Evolutionary conservation across 2,797 vertebrate species (phyloP), one percentile per base, ranked within the genome.

Genomic region (Apogon hyalosoma): DNA sequence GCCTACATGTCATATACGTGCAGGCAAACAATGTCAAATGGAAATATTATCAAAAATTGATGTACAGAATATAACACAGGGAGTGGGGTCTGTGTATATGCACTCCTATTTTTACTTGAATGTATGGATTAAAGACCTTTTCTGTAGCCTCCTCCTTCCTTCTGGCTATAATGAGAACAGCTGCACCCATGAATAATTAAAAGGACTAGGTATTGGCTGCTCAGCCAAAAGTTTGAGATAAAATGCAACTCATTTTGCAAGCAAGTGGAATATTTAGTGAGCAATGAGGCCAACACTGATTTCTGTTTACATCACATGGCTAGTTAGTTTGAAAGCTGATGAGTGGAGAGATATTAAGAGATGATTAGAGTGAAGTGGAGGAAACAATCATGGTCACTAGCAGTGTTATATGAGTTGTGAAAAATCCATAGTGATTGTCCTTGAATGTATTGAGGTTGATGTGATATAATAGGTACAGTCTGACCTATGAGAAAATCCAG

Each of bases 141-240:
- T 71, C 33, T 36, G 40, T 66, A 64, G 53, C 58, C 66, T 83
- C 47, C 56, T 72, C 40, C 42, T 60, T 28, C 50, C 66, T 51
- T 73, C 68, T 65, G 52, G 73, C 69, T 80, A 83, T 75, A 53
- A 63, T 40, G 51, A 47, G 70, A 88, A 84, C 84, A 89, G 87
- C 86, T 90, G 89, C 81, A 79, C 74, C 80, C 82, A 88, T 89
- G 71, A 86, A 88, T 89, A 82, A 88, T 90, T 88, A 87, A 87
- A 60, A 65, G 63, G 33, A 56, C 59, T 15, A 75, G 72, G 77
- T 82, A 85, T 84, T 24, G 41, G 73, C 61, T 75, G 63, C 56
- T 68, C 58, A 66, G 53, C 45, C 67, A 66, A 82, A 79, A 68
- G 75, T 84, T 82, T 67, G 72, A 81, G 81, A 83, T 73, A 68